Evolutionary conservation across 1,140 invertebrate species (phyloP), one percentile per base, ranked within the genome.

Genomic region (Hyles euphorbiae): DNA sequence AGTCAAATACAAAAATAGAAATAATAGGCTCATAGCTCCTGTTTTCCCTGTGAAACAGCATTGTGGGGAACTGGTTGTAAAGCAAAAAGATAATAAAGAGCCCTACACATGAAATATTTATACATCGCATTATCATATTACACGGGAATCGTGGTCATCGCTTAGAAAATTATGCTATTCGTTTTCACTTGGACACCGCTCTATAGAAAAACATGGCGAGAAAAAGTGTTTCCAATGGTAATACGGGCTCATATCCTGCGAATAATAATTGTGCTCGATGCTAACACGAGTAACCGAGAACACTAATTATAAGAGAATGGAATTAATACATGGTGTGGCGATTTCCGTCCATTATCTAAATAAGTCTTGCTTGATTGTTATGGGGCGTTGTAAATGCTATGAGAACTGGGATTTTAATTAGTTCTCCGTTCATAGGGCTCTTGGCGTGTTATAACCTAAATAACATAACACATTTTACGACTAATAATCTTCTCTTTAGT

Each of bases 61-160:
- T 74, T 72, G 73, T 67, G 67, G 68, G 64, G 76, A 83, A 87
- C 82, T 70, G 76, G 83, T 88, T 86, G 66, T 65, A 57, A 61
- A 58, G 76, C 75, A 85, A 87, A 87, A 87, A 73, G 76, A 83
- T 81, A 78, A 79, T 74, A 76, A 78, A 72, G 71, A 71, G 72
- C 68, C 57, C 72, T 81, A 83, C 78, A 79, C 78, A 84, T 86
- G 77, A 86, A 87, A 87, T 84, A 86, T 86, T 86, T 86, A 88
- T 88, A 84, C 78, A 72, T 74, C 71, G 74, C 83, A 88, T 88
- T 88, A 88, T 88, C 83, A 88, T 88, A 87, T 87, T 87, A 88
- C 85, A 83, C 66, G 82, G 73, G 82, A 81, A 81, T 80, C 81
- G 82, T 86, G 83, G 83, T 83, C 78, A 79, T 77, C 76, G 80